Evolutionary conservation across 2,113 vertebrate genomes (phyloP), one percentile per base, ranked within the genome.

Genomic region (Gracilinanus agilis): DNA sequence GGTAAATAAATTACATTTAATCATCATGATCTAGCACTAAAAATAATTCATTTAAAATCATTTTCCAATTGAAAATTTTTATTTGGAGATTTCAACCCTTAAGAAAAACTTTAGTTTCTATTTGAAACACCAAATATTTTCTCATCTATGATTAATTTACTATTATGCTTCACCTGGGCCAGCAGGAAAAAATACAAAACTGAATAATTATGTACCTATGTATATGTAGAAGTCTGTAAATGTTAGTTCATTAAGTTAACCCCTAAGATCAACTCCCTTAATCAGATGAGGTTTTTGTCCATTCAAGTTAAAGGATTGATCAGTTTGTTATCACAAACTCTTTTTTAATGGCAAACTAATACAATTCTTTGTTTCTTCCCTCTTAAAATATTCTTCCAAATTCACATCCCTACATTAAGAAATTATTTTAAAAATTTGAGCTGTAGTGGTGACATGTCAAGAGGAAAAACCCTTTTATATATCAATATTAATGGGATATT

Each of bases 381-480:
- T 40, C 90, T 10, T 24, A 19, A 6, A 94, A 3, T 4, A 2
- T 92, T 94, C 94, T 55, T 9, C 49, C 93, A 96, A 92, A 92
- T 11, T 90, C 0, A 29, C 53, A 88, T 8, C 7, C 54, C 94
- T 92, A 67, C 58, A 55, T 49, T 90, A 93, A 93, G 25, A 96
- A 92, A 90, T 44, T 92, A 96, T 29, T 55, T 92, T 95, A 92
- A 91, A 96, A 55, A 21, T 96, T 95, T 83, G 90, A 54, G 94
- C 94, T 95, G 95, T n/a, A 92, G 19, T 95, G 9, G 91, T 94
- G 90, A 83, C n/a, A 90, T 67, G 88, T 23, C 13, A 89, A 94
- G 93, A 25, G 53, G 49, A 88, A 93, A 96, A 96, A 95, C 54
- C 92, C 53, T 90, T 49, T 24, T 90, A 2, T 53, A 90, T 90